Evolutionary conservation across 92 coral and sea anemone species (phyloP), one percentile per base, ranked within the genome.

Genomic region (Isaurus tuberculatus): DNA sequence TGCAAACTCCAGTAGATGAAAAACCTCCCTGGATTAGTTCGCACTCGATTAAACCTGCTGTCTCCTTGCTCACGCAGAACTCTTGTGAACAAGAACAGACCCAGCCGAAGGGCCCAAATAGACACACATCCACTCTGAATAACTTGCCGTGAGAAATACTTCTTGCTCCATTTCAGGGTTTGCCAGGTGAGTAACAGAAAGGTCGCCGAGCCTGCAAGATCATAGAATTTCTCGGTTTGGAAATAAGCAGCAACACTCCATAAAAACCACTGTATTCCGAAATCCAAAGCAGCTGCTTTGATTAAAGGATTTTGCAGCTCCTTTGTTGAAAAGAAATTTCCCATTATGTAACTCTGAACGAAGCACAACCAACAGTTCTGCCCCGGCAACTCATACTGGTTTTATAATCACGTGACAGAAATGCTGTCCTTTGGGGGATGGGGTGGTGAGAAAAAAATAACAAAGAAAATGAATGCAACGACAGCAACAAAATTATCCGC

Each of bases 81-180:
- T 77, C 99, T 86, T 17, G 86, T 30, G 75, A 96, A 94, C 20
- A 96, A 82, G 79, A 80, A 94, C 37, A 91, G 84, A 8, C 99
- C 99, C 51, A 96, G 81, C 20, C 99, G 89, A n/a, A 87, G 64
- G 8, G 91, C 99, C 99, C 99, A 96, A 0, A 89, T 20, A 26
- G 99, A 92, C 20, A 96, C 90, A 85, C 99, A 96, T 23, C 94
- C 70, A 29, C 94, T 88, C 83, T 96, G 99, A 64, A 96, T 51
- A 13, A 96, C 33, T 84, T 96, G 98, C 1, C 99, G 98, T 55
- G 92, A 36, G 72, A 90, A 79, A 64, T 88, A 89, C 9, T 65
- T 66, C 26, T 94, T 86, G 16, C 82, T 72, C 85, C 89, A 84
- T 17, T 84, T 84, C 31, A 96, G 83, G 9, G 93, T 81, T 74